These are phyloP conservation scores for Catostomus latipinnis DNA, from an alignment of 2,797 vertebrate genomes.

Conservation along the genomic window DNA sequence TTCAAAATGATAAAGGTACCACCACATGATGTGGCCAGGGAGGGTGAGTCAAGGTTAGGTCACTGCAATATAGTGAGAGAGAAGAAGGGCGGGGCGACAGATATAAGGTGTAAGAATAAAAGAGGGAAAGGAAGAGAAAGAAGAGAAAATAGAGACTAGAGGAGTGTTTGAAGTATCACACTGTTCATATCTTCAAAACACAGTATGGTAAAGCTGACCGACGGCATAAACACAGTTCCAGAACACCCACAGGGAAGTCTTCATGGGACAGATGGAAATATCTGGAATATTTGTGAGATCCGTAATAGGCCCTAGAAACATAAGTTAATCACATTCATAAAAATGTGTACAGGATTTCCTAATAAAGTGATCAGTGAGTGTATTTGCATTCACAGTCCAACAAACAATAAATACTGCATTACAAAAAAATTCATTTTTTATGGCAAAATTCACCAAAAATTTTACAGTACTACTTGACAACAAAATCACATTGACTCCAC, in stretches of 20 bases:
- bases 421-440: neutral
- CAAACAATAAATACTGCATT: neutral
- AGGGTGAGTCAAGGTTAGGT: slow-evolving; percentile 35
- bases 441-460: neutral
- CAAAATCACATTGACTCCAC: neutral
- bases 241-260: slow-evolving; percentile 35
- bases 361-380: no score
- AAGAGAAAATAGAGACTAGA: slow-evolving; percentile 8
- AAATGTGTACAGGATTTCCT: no score
- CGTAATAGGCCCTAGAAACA: neutral
- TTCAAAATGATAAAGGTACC: slow-evolving; percentile 17
- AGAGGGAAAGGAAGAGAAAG: neutral
- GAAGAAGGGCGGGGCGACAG: neutral
- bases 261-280: slow-evolving; percentile 33
- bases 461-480: neutral
- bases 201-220: slow-evolving; percentile 9
- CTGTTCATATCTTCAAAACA: slow-evolving; percentile 46
- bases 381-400: neutral
- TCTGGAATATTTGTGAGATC: slow-evolving; percentile 36
- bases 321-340: neutral
- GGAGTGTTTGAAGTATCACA: slow-evolving; percentile 33
- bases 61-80: slow-evolving; percentile 15
- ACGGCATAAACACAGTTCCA: slow-evolving; percentile 28
- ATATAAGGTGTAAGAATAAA: neutral
- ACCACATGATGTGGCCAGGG: neutral